Evolutionary conservation across 2,113 vertebrate genomes (phyloP).

Genomic region (Stegastes partitus): DNA sequence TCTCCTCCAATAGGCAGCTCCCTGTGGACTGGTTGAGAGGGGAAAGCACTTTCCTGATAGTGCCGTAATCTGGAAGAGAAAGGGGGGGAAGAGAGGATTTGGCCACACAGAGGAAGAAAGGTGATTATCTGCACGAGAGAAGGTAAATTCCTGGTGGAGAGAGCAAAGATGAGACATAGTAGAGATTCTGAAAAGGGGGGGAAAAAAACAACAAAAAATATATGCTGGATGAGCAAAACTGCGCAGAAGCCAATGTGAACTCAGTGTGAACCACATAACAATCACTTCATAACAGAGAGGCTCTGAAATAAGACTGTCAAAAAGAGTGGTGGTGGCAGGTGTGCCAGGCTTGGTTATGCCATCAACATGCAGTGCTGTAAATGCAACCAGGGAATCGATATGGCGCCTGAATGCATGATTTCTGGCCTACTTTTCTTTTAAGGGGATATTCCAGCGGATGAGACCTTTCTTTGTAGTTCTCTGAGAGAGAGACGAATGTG

Average conservation of each 20-base stretch:
- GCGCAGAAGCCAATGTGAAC: constrained; percentile 47
- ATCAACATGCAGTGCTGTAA: constrained; percentile 45
- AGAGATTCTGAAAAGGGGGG: constrained; percentile 18
- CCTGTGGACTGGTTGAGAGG: constrained; percentile 89
- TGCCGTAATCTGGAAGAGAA: constrained; percentile 90
- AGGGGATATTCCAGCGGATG: constrained; percentile 36
- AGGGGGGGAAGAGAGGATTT: constrained; percentile 7
- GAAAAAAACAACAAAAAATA: constrained; percentile 39
- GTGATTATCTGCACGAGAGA: constrained; percentile 29
- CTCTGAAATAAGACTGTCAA: constrained; percentile 48
- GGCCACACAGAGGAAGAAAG: constrained; percentile 31
- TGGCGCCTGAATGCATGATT: constrained; percentile 51
- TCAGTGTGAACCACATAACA: constrained; percentile 41
- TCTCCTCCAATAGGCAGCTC: constrained; percentile 95
- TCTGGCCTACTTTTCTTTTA: constrained; percentile 59
- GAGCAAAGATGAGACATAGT: neutral
- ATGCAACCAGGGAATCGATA: constrained; percentile 35
- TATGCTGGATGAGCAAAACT: constrained; percentile 21
- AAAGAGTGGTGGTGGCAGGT: constrained; percentile 33
- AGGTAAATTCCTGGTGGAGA: neutral
- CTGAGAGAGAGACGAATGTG: constrained; percentile 4
- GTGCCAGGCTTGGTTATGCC: constrained; percentile 32
- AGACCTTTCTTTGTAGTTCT: constrained; percentile 43
- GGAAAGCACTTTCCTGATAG: constrained; percentile 95
- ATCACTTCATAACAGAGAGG: constrained; percentile 29